Base-by-base conservation (phyloP, 2,888 invertebrate species). In the Hyles lineata region DNA sequence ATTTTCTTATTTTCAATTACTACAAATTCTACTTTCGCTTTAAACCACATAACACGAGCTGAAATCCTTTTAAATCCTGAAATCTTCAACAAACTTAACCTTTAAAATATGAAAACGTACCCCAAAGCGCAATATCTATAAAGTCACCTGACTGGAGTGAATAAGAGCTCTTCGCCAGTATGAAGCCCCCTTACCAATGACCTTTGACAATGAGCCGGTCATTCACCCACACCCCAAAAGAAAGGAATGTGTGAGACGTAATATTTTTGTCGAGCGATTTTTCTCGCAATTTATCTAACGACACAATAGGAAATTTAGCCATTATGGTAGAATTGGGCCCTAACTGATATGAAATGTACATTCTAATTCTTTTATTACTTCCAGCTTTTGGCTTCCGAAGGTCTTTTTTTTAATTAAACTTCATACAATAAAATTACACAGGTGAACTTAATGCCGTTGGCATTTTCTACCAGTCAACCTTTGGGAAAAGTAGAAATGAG, bases 161-260 rank as follows among this genome's bases (percentile, higher is more conserved):
- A 15, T 29, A 25, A 70, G 55, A 62, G 25, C 70, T 70, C 6
- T 35, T 21, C 17, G 55, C 62, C 35, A 73, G 70, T 55, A 62
- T 73, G 69, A 73, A 62, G 55, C 55, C 23, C 70, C 35, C 35
- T 61, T 55, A 70, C 23, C 23, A 25, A 70, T 61, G 73, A 70
- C 73, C 61, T 61, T 73, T 70, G 32, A 55, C 73, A 25, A 61
- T 73, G 70, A 62, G 70, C 29, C 62, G 73, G 62, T 55, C 73
- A 43, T 55, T 70, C 73, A 62, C 55, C 61, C 60, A 23, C 15
- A 35, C 35, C n/a, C 8, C 7, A 35, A 73, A 70, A 62, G 61
- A 21, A 62, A 21, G n/a, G 35, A 25, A 9, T 35, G 50, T 50
- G 60, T 60, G 5, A 71, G 43, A 71, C 50, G 50, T 61, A 19